Percentiles rank a stretch among this genome's conserved stretches.
Conservation (phyloP, 2,113 vertebrate genomes). For the Microcebus murinus region DNA sequence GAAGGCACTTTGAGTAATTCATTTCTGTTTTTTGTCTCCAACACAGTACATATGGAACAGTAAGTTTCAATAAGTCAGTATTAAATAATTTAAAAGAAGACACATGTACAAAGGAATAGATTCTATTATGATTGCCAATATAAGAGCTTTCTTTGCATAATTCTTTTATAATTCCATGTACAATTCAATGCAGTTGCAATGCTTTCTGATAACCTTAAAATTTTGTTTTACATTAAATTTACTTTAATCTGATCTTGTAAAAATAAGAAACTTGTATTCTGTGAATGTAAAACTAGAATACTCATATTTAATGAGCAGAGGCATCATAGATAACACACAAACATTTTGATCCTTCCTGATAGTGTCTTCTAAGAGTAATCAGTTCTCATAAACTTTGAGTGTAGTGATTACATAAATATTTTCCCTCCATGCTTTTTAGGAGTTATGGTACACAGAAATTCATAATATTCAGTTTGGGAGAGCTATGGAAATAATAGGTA, state of each 20-base stretch:
- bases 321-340: neutral
- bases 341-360: neutral
- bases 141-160: neutral
- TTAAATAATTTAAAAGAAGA: conserved; percentile 54
- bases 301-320: neutral
- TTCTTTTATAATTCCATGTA: neutral
- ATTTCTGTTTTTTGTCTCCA: neutral
- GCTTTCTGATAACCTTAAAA: conserved; percentile 35
- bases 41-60: neutral
- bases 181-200: neutral
- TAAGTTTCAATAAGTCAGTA: conserved; percentile 29
- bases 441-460: neutral
- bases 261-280: neutral
- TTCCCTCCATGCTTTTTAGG: neutral
- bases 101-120: neutral
- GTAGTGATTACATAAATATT: neutral
- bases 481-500: conserved; percentile 2
- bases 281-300: neutral
- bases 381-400: neutral
- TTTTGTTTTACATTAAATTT: conserved; percentile 5
- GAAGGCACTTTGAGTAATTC: neutral
- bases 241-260: neutral
- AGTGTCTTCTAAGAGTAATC: neutral
- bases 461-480: neutral
- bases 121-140: conserved; percentile 38